phyloP scores from a whole-genome alignment of 2,888 invertebrate species.

The Slavum lentiscoides region DNA sequence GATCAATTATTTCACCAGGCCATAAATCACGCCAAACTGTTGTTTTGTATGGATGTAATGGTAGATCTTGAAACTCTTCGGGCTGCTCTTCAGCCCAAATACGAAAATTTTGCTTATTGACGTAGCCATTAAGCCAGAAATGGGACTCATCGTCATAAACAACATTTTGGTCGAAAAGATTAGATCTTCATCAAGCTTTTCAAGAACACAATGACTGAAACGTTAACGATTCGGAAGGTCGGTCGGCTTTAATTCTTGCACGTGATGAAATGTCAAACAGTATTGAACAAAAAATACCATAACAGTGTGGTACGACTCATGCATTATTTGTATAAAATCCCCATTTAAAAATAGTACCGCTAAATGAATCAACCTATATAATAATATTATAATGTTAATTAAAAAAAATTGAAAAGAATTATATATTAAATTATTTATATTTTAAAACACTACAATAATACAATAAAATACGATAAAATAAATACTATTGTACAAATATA shows the following conservation, averaged over 20 bases:
- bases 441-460: too few relatives aligned
- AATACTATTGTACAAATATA: too few relatives aligned
- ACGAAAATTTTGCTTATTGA: slow-evolving; percentile 59
- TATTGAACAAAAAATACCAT: slow-evolving; percentile 13
- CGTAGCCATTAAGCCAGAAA: slow-evolving; percentile 57
- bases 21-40: slow-evolving; percentile 60
- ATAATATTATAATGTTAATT: too few relatives aligned
- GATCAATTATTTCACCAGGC: slow-evolving; percentile 59
- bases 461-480: too few relatives aligned
- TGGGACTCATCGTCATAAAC: slow-evolving; percentile 56
- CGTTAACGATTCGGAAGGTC: slow-evolving; percentile 56
- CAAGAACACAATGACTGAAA: slow-evolving; percentile 56
- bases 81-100: slow-evolving; percentile 58
- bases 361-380: slow-evolving; percentile 20
- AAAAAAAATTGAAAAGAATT: too few relatives aligned
- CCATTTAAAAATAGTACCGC: slow-evolving; percentile 4
- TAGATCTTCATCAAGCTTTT: background rate
- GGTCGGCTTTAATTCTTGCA: slow-evolving; percentile 57
- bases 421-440: too few relatives aligned
- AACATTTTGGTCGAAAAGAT: slow-evolving; percentile 56
- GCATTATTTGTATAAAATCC: background rate
- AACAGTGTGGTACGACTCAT: background rate
- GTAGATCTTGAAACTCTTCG: slow-evolving; percentile 56
- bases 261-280: slow-evolving; percentile 16
- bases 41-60: slow-evolving; percentile 58